phyloP scores from a whole-genome alignment of 2,888 invertebrate species.

The Drosophila borborema region DNA sequence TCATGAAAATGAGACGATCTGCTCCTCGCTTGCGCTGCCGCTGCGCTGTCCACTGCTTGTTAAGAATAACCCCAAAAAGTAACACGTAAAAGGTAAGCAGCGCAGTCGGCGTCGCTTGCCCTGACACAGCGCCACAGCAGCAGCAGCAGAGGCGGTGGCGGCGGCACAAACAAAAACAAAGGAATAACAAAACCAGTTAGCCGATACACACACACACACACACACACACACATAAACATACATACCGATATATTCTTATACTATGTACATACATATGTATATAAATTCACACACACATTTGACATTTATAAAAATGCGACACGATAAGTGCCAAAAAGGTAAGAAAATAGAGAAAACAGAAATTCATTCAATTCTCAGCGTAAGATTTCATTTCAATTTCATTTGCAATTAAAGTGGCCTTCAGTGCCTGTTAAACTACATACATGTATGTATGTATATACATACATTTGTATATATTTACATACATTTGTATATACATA shows the following conservation, averaged over 20 bases:
- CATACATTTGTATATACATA: background rate
- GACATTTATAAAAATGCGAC: conserved; percentile 47
- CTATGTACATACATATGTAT: conserved; percentile 12
- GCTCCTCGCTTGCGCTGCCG: conserved; percentile 21
- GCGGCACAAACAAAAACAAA: conserved; percentile 54
- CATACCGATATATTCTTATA: conserved; percentile 5
- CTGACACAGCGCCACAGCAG: conserved; percentile 25
- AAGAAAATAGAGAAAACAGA: conserved; percentile 47
- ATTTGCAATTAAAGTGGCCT: conserved; percentile 52
- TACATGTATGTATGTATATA: background rate
- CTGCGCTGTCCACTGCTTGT: conserved; percentile 31
- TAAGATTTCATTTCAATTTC: conserved; percentile 69
- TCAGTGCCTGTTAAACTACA: conserved; percentile 13
- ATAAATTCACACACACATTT: conserved; percentile 25
- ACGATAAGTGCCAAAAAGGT: conserved; percentile 55
- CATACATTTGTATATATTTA: background rate
- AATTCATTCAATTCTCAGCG: conserved; percentile 61
- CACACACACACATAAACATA: background rate
- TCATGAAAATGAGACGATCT: conserved; percentile 69
- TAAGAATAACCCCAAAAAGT: conserved; percentile 77
- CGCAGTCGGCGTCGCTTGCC: conserved; percentile 35
- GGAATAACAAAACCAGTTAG: conserved; percentile 73
- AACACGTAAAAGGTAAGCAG: conserved; percentile 70
- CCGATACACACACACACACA: conserved; percentile 57
- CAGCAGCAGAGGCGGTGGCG: conserved; percentile 10